Evolutionary conservation across 2,888 invertebrate genomes (phyloP).

Genomic region (Drosophila fungiperda): DNA sequence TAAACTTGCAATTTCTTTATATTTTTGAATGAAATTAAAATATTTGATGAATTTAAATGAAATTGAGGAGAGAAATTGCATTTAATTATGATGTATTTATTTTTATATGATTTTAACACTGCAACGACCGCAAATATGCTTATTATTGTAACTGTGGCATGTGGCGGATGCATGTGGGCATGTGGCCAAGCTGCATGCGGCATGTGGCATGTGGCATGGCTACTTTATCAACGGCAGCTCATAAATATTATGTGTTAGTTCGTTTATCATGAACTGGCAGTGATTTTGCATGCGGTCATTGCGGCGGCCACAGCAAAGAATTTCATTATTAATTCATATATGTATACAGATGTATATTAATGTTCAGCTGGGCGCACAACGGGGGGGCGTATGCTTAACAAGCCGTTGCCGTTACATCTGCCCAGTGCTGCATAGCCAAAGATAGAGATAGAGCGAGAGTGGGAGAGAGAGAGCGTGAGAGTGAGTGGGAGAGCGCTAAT

Average conservation of each 20-base stretch:
- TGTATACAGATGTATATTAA: constrained; percentile 11
- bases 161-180: constrained; percentile 2
- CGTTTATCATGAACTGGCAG: constrained; percentile 64
- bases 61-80: constrained; percentile 3
- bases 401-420: constrained; percentile 13
- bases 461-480: neutral
- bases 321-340: constrained; percentile 63
- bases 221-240: constrained; percentile 50
- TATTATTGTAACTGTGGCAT: constrained; percentile 53
- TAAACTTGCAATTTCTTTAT: neutral
- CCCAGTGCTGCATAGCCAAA: constrained; percentile 9
- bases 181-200: constrained; percentile 27
- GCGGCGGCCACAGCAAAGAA: constrained; percentile 39
- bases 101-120: constrained; percentile 16
- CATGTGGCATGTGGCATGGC: constrained; percentile 30
- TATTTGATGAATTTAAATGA: neutral
- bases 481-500: constrained; percentile 48
- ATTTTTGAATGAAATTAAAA: neutral
- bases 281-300: constrained; percentile 53
- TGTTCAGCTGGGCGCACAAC: constrained; percentile 30
- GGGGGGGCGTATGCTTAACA: constrained; percentile 55
- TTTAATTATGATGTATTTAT: neutral
- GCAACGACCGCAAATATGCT: constrained; percentile 48
- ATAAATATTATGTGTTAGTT: constrained; percentile 73
- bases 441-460: neutral